Base-by-base conservation (phyloP, 2,113 vertebrate genomes). In the Vidua macroura region DNA sequence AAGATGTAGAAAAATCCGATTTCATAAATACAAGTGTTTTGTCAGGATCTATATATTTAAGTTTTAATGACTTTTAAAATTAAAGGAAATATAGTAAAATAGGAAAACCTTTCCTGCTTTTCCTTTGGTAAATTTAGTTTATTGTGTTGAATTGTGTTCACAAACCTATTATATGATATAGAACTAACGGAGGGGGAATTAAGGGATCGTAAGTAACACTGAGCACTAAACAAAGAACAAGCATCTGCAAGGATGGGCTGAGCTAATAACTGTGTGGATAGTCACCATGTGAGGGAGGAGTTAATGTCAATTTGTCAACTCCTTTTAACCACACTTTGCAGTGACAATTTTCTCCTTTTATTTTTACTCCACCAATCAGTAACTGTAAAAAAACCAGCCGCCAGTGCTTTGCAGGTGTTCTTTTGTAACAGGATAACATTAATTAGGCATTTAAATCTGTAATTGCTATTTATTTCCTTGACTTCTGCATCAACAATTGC, bases 381-480 rank as follows among this genome's bases (percentile, higher is more conserved):
- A 86, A 59, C 93, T 75, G 88, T 93, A 92, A 94, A 79, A 77
- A 74, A 63, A 74, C 14, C 56, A 37, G 31, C 39, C 67, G 37
- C 79, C 62, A 85, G 17, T 78, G 75, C 51, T 78, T 94, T 85
- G 86, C 95, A 97, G 96, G 95, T 97, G 96, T 62, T 86, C 96
- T 92, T 97, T 96, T 97, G 85, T 96, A 95, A 76, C 21, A 78
- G 33, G 63, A 89, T 80, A 88, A 93, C 96, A 97, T 95, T 95
- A 94, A 96, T 96, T 93, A 94, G 64, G 59, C 90, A 95, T 97
- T 95, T 89, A 86, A 92, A 91, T 85, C 41, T 73, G 55, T 94
- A 97, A 95, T 90, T 97, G 68, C 68, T 77, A 39, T 94, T 96
- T 94, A 92, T 93, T 83, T 86, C 60, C 30, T 53, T 48, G 24